Percentiles rank a stretch among this genome's conserved stretches.
phyloP scores from a whole-genome alignment of 2,113 vertebrate species.

The Larimichthys polyactis region DNA sequence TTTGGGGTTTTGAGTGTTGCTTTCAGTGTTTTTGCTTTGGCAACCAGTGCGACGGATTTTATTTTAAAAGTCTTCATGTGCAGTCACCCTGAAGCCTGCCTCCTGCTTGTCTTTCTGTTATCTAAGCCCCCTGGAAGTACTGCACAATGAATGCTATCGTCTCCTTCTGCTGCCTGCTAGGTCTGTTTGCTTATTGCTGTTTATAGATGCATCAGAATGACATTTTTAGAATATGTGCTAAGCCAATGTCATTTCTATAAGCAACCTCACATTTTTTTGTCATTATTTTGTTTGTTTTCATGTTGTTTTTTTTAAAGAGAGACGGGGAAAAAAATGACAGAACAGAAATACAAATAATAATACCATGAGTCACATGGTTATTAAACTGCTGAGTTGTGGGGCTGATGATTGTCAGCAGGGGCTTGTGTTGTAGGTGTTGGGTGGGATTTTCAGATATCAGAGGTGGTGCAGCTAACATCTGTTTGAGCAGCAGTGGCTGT shows the following conservation, averaged over 20 bases:
- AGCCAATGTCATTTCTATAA: neutral
- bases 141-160: slow-evolving; percentile 37
- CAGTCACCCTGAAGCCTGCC: slow-evolving; percentile 62
- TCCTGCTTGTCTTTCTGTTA: slow-evolving; percentile 57
- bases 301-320: neutral
- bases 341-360: slow-evolving; percentile 1
- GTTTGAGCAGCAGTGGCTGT: slow-evolving; percentile 73
- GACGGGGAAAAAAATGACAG: neutral
- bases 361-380: slow-evolving; percentile 10
- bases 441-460: slow-evolving; percentile 66
- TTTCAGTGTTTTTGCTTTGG: slow-evolving; percentile 73
- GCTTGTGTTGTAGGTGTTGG: slow-evolving; percentile 51
- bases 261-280: neutral
- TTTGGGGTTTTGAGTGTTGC: slow-evolving; percentile 67
- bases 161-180: slow-evolving; percentile 44
- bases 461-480: slow-evolving; percentile 72
- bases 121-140: slow-evolving; percentile 56
- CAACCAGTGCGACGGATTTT: slow-evolving; percentile 64
- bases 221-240: slow-evolving; percentile 30
- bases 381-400: slow-evolving; percentile 37
- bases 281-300: neutral
- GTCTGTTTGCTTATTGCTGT: slow-evolving; percentile 35
- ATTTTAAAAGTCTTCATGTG: slow-evolving; percentile 72
- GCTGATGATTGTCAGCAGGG: slow-evolving; percentile 53
- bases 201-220: slow-evolving; percentile 42